These are phyloP conservation scores for Caenorhabditis plicata DNA, from an alignment of 2,888 invertebrate genomes.

Conservation along the genomic window DNA sequence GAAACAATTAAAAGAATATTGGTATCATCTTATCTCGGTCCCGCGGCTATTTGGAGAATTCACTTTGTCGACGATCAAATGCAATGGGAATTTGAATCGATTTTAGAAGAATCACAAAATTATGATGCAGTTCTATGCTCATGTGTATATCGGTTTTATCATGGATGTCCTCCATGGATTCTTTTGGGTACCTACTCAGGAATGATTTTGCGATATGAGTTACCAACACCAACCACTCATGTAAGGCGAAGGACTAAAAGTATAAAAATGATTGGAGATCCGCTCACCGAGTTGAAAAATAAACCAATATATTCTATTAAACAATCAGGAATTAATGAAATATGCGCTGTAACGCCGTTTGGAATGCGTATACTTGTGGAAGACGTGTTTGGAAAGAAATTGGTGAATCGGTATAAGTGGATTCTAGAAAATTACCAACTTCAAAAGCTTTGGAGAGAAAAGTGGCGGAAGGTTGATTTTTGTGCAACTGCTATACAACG, in stretches of 20 bases:
- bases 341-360: conserved; percentile 19
- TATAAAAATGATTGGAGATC: conserved; percentile 4
- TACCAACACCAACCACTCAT: conserved; percentile 14
- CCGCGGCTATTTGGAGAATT: conserved; percentile 24
- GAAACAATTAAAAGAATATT: conserved; percentile 19
- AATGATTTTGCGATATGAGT: conserved; percentile 13
- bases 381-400: too few species aligned
- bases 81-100: conserved; percentile 18
- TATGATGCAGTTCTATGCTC: conserved; percentile 28
- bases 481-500: neutral
- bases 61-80: conserved; percentile 20
- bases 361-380: conserved; percentile 19
- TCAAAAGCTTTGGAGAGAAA: neutral
- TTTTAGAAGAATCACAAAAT: conserved; percentile 17
- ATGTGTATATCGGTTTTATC: conserved; percentile 30
- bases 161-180: conserved; percentile 11
- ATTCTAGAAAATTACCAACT: conserved; percentile 10
- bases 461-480: neutral
- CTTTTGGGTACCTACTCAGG: conserved; percentile 26
- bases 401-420: conserved; percentile 1
- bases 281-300: conserved; percentile 10
- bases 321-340: conserved; percentile 28
- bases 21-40: conserved; percentile 30
- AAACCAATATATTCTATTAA: conserved; percentile 5
- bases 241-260: conserved; percentile 4